A percentile compares a stretch with the other conserved stretches of the same genome.
phyloP scores from a whole-genome alignment of 1,140 invertebrate genomes.

The Penaeus chinensis region DNA sequence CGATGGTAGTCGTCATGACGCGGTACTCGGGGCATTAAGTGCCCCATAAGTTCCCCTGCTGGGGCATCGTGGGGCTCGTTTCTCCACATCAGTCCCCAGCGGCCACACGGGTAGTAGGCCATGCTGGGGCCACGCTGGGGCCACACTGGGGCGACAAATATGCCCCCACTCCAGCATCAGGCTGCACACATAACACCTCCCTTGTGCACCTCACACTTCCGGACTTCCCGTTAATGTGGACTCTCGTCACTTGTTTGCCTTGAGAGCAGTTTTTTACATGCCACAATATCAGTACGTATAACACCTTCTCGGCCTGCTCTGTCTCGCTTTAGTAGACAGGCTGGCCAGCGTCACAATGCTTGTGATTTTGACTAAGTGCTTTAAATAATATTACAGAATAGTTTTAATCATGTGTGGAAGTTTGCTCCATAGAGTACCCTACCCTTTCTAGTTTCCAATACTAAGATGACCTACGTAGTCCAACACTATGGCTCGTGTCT shows the following conservation, averaged over 20 bases:
- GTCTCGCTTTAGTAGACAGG: slow-evolving; percentile 41
- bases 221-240: slow-evolving; percentile 51
- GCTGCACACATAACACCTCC: too few relatives aligned
- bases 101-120: slow-evolving; percentile 39
- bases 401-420: slow-evolving; percentile 61
- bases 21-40: slow-evolving; percentile 39
- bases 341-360: slow-evolving; percentile 49
- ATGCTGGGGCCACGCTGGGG: slow-evolving; percentile 7
- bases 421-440: slow-evolving; percentile 59
- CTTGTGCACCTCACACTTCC: slow-evolving; percentile 36
- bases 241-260: slow-evolving; percentile 58
- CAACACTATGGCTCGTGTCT: slow-evolving; percentile 38
- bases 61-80: neutral
- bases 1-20: slow-evolving; percentile 48
- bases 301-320: slow-evolving; percentile 35
- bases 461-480: slow-evolving; percentile 50
- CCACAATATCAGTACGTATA: slow-evolving; percentile 41
- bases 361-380: slow-evolving; percentile 62
- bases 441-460: slow-evolving; percentile 48
- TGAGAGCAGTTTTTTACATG: slow-evolving; percentile 59
- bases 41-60: slow-evolving; percentile 27
- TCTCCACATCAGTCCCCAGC: slow-evolving; percentile 18
- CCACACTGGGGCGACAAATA: neutral
- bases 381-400: slow-evolving; percentile 62
- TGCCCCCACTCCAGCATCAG: slow-evolving; percentile 5